Base-by-base conservation (phyloP, 1,140 invertebrate genomes). In the Pinna nobilis region DNA sequence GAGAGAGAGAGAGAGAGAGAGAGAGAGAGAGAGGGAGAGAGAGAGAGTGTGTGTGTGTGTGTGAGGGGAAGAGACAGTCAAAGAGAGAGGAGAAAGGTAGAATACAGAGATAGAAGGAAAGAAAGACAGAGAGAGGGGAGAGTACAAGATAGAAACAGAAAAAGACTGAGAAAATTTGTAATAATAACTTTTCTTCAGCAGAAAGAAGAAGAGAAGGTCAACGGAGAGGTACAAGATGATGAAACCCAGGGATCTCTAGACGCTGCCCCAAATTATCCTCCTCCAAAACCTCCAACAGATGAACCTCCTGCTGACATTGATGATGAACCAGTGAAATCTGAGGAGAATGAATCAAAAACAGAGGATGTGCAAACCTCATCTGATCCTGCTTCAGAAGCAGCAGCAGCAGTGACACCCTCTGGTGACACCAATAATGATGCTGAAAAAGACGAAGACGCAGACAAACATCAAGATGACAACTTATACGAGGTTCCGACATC, bases 401-500 rank as follows among this genome's bases (percentile, higher is more conserved):
- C n/a, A 0, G 25, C 28, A 23, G 59, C 39, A 37, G 37, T 41
- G 39, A 41, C n/a, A 41, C 3, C 9, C 4, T 18, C 18, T 13
- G 25, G 25, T 20, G 51, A 20, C 18, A 25, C 51, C 18, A 35
- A 41, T 28, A 25, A 41, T 0, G 18, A 39, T 30, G 50, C 63
- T 20, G 53, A 69, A 35, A 28, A 60, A 2, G 67, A 61, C 20
- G 70, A 66, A 13, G 53, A 72, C 33, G 47, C 60, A 2, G 64
- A 76, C 39, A 66, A 69, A 7, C 57, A 74, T 33, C 51, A 79
- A 20, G 77, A 79, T 15, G 68, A 50, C 23, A 69, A 68, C 30
- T 23, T 71, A 6, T 81, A 82, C 67, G 70, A 80, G 64, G 49
- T 73, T 5, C 75, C 80, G 0, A 70, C 67, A 15, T 77, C 77